Evolutionary conservation across 2,797 vertebrate genomes (phyloP).

Genomic region (Falco naumanni): DNA sequence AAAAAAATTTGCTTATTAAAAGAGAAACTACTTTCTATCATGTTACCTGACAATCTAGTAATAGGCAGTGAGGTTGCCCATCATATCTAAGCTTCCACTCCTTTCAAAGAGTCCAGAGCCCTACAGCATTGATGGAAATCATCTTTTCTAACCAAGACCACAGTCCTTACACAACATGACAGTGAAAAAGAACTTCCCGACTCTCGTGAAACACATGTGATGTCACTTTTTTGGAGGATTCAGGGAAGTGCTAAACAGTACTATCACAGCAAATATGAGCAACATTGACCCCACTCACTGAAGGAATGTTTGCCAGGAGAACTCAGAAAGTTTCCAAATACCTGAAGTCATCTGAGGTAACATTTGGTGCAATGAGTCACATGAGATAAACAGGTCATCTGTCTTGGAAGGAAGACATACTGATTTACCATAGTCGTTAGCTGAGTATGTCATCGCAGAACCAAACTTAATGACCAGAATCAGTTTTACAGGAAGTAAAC

Average conservation of each 20-base stretch:
- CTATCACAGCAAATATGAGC: not conserved
- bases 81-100: not conserved
- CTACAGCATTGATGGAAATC: not conserved
- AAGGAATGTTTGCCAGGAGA: not conserved
- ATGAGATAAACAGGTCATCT: not conserved
- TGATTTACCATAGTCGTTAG: not conserved
- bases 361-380: conserved; percentile 11
- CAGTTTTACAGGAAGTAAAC: not conserved
- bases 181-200: not conserved
- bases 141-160: not conserved
- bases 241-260: not conserved
- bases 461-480: not conserved
- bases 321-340: not conserved
- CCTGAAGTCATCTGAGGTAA: conserved; percentile 36
- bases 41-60: not conserved
- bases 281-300: not conserved
- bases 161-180: not conserved
- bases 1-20: not conserved
- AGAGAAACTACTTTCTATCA: not conserved
- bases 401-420: not conserved
- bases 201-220: not conserved
- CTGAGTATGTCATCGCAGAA: not conserved
- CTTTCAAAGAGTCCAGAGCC: not conserved
- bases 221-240: not conserved
- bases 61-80: not conserved